Base-by-base conservation (phyloP, 2,113 vertebrate genomes). In the Eulemur rufifrons region DNA sequence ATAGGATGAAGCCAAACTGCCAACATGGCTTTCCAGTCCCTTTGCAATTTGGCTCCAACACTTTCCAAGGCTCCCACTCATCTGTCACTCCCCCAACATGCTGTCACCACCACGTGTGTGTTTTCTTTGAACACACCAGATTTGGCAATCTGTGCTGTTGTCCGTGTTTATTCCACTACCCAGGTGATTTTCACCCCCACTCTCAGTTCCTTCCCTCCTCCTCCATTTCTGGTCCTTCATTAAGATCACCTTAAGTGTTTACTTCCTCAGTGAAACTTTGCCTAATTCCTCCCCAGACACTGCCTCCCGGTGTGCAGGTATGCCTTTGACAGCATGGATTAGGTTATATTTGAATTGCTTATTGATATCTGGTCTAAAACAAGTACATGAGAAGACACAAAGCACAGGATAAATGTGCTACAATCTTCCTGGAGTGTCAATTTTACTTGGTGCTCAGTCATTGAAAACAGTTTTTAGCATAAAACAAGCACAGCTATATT, bases 391-490 rank as follows among this genome's bases (percentile, higher is more conserved):
- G 45, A 64, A 63, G 85, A 90, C 73, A 91, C 47, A 86, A 73
- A 95, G n/a, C 73, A 52, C 9, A 86, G 52, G 18, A 8, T 80
- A 92, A 56, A 78, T 42, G 42, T n/a, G 39, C 64, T 11, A 37
- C 8, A 1, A 1, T 74, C 34, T 83, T 89, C 45, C 74, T 32
- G 59, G 25, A 64, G 47, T 29, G 39, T 78, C 84, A 32, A 21
- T 80, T 89, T 91, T 78, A 73, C 61, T 78, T 52, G 82, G 47
- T 54, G 81, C 39, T 89, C 59, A 86, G 71, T 89, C 52, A 78
- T 77, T 95, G 89, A 86, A 91, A 89, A 66, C 42, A 63, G 47
- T 86, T 92, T 80, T 87, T 90, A 34, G 14, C n/a, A 68, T 69
- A 61, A 87, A 93, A 95, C 37, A 88, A 93, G 52, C 83, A 90